Conservation (phyloP, 2,797 vertebrate genomes). For the Rhinatrema bivittatum region DNA sequence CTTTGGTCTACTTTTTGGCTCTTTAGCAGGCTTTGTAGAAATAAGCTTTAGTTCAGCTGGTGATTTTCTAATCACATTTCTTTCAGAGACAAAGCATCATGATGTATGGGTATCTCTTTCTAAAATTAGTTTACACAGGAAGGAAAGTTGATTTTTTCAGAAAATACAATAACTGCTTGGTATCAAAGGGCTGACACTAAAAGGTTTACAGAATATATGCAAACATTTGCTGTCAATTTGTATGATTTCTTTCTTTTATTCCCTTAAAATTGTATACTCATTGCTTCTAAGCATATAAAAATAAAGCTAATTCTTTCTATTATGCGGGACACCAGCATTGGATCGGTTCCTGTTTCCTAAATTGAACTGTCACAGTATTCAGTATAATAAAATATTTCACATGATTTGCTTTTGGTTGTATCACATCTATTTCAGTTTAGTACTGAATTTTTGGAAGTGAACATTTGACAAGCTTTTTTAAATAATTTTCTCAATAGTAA, state of each 20-base stretch:
- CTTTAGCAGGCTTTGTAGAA: conserved; percentile 19
- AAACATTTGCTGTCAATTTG: conserved; percentile 29
- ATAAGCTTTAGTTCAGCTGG: conserved; percentile 55
- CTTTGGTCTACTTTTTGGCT: conserved; percentile 4
- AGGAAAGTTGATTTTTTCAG: conserved; percentile 59
- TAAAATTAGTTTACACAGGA: conserved; percentile 68
- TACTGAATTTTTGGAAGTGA: too few relatives aligned
- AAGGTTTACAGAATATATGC: conserved; percentile 31
- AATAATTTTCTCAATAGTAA: too few relatives aligned
- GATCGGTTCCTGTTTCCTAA: conserved; percentile 14
- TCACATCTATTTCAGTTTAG: too few relatives aligned
- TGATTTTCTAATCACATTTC: conserved; percentile 64
- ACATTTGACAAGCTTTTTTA: too few relatives aligned
- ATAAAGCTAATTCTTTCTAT: conserved; percentile 20
- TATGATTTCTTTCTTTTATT: conserved; percentile 6
- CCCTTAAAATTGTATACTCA: conserved; percentile 12
- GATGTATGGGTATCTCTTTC: conserved; percentile 61
- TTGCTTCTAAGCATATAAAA: conserved; percentile 19
- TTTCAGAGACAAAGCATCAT: conserved; percentile 57
- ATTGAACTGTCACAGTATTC: conserved; percentile 2
- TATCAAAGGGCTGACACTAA: conserved; percentile 45
- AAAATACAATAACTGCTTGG: conserved; percentile 64
- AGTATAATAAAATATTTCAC: background rate
- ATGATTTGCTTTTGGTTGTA: background rate
- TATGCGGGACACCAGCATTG: background rate